A percentile compares a stretch with the other conserved stretches of the same genome.
Conservation (phyloP, 2,888 invertebrate genomes). For the Incurvaria masculella region DNA sequence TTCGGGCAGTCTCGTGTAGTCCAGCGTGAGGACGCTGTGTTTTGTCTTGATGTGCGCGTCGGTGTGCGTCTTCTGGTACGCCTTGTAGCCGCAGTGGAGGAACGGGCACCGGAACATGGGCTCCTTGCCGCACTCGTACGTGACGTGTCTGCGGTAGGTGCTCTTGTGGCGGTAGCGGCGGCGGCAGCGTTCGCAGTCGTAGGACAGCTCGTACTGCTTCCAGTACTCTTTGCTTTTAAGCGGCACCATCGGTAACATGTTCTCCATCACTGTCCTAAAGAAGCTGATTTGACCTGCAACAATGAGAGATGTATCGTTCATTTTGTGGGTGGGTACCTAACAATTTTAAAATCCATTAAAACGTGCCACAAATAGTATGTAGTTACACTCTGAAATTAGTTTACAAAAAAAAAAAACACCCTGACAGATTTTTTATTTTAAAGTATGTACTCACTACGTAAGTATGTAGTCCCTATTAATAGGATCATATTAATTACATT, state of each 20-base stretch:
- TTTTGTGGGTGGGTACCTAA: too few species aligned
- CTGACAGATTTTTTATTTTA: too few species aligned
- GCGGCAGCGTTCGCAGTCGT: conserved; percentile 64
- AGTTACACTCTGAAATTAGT: too few species aligned
- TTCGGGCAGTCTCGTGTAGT: conserved; percentile 50
- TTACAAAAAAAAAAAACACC: too few species aligned
- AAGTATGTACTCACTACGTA: too few species aligned
- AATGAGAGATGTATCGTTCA: neutral
- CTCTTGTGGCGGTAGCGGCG: conserved; percentile 73
- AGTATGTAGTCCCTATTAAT: too few species aligned
- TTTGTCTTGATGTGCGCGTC: conserved; percentile 52
- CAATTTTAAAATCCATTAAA: too few species aligned
- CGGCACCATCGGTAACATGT: conserved; percentile 44
- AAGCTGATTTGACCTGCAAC: conserved; percentile 49
- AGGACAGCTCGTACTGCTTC: conserved; percentile 43
- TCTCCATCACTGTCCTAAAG: conserved; percentile 51
- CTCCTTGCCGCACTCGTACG: conserved; percentile 64
- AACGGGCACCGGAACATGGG: conserved; percentile 51
- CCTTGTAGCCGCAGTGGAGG: conserved; percentile 47
- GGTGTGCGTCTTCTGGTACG: conserved; percentile 51
- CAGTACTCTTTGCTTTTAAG: conserved; percentile 53
- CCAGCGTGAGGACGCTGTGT: conserved; percentile 56
- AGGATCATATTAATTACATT: too few species aligned
- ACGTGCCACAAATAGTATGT: too few species aligned
- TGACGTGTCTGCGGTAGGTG: conserved; percentile 67